Conservation (phyloP, 1,140 invertebrate genomes). For the Eueides isabella region DNA sequence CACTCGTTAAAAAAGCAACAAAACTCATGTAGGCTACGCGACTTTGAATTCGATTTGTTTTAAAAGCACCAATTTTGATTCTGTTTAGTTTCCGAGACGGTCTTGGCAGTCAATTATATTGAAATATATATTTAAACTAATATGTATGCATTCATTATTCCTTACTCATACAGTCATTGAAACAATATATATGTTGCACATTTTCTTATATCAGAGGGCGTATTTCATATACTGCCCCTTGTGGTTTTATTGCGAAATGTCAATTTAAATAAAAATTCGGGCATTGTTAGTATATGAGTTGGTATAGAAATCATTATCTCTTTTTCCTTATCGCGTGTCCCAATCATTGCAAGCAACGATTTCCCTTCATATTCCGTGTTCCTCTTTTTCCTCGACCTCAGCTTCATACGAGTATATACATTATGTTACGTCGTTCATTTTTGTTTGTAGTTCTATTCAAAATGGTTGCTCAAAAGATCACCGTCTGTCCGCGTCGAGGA, state of each 20-base stretch:
- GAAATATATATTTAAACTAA: slow-evolving; percentile 38
- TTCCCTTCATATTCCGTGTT: slow-evolving; percentile 5
- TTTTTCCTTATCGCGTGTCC: background rate
- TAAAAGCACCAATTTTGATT: slow-evolving; percentile 11
- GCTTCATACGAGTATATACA: slow-evolving; percentile 76
- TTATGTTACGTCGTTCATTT: slow-evolving; percentile 81
- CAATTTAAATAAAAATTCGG: background rate
- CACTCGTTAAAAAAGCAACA: slow-evolving; percentile 8
- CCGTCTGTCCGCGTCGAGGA: slow-evolving; percentile 72
- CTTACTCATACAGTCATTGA: slow-evolving; percentile 40
- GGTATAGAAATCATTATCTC: slow-evolving; percentile 11
- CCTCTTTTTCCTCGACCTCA: slow-evolving; percentile 24
- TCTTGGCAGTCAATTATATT: background rate
- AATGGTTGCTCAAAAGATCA: slow-evolving; percentile 81
- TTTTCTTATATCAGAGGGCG: slow-evolving; percentile 29
- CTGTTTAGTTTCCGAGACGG: background rate
- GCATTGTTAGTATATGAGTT: background rate
- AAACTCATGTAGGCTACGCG: slow-evolving; percentile 34
- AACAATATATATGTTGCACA: slow-evolving; percentile 33
- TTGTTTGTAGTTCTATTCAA: slow-evolving; percentile 82
- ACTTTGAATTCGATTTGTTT: slow-evolving; percentile 29
- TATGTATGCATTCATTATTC: slow-evolving; percentile 42
- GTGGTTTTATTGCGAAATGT: background rate
- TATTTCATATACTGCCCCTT: background rate
- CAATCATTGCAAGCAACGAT: background rate